phyloP scores from a whole-genome alignment of 64 coral and sea anemone species.

The Pocillopora damicornis region DNA sequence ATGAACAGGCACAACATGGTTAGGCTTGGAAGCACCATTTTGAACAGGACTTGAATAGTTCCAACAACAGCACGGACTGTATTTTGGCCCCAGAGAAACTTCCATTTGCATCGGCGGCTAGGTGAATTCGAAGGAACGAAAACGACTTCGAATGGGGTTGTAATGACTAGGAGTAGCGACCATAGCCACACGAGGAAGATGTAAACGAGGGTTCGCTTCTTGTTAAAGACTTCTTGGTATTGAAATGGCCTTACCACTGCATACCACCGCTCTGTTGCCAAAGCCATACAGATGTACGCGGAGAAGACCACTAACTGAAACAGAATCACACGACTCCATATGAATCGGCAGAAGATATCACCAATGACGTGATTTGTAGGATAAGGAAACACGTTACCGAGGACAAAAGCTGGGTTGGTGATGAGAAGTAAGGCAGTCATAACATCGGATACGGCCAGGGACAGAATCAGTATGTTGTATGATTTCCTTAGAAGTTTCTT shows the following conservation, averaged over 20 bases:
- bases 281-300: not conserved
- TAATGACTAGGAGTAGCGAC: not conserved
- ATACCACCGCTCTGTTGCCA: conserved; percentile 4
- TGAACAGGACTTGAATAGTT: not conserved
- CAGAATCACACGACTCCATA: conserved; percentile 2
- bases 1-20: not conserved
- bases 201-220: not conserved
- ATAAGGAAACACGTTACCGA: conserved; percentile 1
- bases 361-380: not conserved
- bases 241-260: not conserved
- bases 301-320: conserved; percentile 16
- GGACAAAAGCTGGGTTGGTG: not conserved
- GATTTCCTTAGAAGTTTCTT: conserved; percentile 6
- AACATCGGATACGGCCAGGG: not conserved
- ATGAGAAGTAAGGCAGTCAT: not conserved
- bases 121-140: not conserved
- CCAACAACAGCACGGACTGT: not conserved
- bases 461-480: not conserved
- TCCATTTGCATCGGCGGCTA: not conserved
- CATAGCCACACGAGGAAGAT: not conserved
- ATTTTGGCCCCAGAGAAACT: not conserved
- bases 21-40: not conserved
- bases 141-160: not conserved
- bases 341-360: conserved; percentile 5
- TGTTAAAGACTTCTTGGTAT: not conserved